phyloP scores from a whole-genome alignment of 1,140 invertebrate genomes.

The Harlomillsia oculata region DNA sequence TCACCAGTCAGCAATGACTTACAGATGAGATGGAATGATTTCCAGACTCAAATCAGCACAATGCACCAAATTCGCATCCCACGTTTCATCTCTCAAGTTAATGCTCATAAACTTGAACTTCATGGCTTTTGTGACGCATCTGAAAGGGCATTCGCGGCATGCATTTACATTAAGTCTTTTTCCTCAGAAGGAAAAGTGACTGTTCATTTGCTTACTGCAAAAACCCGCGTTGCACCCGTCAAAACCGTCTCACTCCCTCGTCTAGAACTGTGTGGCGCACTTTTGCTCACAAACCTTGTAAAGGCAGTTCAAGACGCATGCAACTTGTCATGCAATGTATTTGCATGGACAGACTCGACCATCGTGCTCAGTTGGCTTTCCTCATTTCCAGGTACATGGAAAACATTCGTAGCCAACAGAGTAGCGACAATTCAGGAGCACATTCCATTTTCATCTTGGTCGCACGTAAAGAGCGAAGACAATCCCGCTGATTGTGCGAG shows the following conservation, averaged over 20 bases:
- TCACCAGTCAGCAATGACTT: constrained; percentile 33
- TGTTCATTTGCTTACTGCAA: constrained; percentile 34
- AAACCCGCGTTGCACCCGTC: constrained; percentile 33
- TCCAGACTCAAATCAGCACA: neutral
- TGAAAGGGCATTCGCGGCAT: neutral
- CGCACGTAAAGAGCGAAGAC: constrained; percentile 38
- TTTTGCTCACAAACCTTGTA: constrained; percentile 31
- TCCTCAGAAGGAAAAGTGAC: constrained; percentile 33
- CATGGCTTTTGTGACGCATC: constrained; percentile 3
- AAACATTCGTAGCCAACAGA: constrained; percentile 41
- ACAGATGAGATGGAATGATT: constrained; percentile 24
- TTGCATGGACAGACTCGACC: neutral
- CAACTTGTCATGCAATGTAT: neutral
- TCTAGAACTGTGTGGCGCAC: constrained; percentile 36
- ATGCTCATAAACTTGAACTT: neutral
- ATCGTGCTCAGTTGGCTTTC: constrained; percentile 38
- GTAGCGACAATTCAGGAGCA: constrained; percentile 39
- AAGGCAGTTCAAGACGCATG: constrained; percentile 1
- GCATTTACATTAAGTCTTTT: constrained; percentile 21
- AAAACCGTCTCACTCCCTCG: constrained; percentile 31
- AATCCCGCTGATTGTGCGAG: constrained; percentile 44
- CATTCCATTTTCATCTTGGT: constrained; percentile 37
- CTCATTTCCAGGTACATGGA: constrained; percentile 31
- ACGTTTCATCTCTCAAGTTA: neutral
- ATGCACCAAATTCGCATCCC: neutral